Conservation (phyloP, 2,888 invertebrate species). For the Prenolepis imparis region DNA sequence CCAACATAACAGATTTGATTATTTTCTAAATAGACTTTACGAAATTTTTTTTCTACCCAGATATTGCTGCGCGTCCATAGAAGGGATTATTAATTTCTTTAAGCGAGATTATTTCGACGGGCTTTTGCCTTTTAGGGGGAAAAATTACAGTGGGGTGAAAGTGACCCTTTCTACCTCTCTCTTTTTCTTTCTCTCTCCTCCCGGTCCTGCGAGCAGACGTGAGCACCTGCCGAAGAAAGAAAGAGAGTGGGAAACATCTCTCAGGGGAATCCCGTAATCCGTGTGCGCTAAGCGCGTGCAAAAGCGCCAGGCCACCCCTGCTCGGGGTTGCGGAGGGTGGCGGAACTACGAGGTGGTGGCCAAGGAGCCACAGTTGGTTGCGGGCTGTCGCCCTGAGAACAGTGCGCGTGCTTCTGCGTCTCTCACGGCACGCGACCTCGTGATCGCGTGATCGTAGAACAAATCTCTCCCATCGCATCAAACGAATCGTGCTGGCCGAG, state of each 20-base stretch:
- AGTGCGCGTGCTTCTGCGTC: constrained; percentile 66
- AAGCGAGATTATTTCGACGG: constrained; percentile 24
- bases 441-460: constrained; percentile 59
- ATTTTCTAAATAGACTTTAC: neutral
- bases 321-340: constrained; percentile 71
- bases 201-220: neutral
- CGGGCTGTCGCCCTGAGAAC: constrained; percentile 81
- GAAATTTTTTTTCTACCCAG: neutral
- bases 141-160: constrained; percentile 12
- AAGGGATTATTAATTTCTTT: constrained; percentile 15
- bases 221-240: neutral
- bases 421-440: constrained; percentile 63
- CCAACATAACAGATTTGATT: neutral
- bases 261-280: constrained; percentile 55
- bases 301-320: constrained; percentile 69
- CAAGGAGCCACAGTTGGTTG: constrained; percentile 84
- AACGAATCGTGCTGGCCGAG: constrained; percentile 5
- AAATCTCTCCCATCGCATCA: constrained; percentile 40
- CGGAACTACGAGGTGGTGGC: constrained; percentile 77
- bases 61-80: neutral
- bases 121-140: too few species aligned
- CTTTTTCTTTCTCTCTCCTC: neutral
- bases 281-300: constrained; percentile 57
- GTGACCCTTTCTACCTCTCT: too few species aligned
- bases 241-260: constrained; percentile 23